Base-by-base conservation (phyloP, 2,888 invertebrate species). In the Drosophila bunnanda region DNA sequence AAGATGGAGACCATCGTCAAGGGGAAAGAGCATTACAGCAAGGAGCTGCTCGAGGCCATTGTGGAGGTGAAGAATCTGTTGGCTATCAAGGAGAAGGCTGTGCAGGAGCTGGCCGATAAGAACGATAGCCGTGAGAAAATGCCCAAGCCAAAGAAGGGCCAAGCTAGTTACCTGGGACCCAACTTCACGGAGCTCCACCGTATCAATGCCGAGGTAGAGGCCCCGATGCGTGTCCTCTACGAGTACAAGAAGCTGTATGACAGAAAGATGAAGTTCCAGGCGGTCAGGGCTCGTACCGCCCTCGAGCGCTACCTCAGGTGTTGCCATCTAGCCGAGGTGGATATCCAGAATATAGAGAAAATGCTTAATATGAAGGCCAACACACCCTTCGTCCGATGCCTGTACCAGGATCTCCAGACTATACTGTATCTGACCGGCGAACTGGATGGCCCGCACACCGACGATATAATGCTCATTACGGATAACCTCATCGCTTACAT, bases 371-470 rank as follows among this genome's bases (percentile, higher is more conserved):
- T 73, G 6, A 46, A 38, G 4, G 7, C 82, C 0, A 15, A 61
- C 2, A 7, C 22, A 5, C 53, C 57, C 1, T 6, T 22, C 12
- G 70, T 60, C 0, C 41, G 48, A 0, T 56, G 57, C n/a, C 25
- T 86, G 5, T 53, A 79, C 4, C 17, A 71, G 3, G 64, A 68
- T 5, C 25, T 82, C 9, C 79, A 83, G 22, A 81, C 79, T 0
- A 9, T 86, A 2, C 43, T 81, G 3, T 78, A 86, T 34, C 9
- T 86, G 6, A 79, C 53, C 25, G 72, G 64, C 7, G 73, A 78
- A 17, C 15, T 81, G 43, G 57, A 62, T 0, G 28, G 61, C 12
- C 58, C 59, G 15, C 72, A 69, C 15, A 17, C 22, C n/a, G 8
- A 30, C 9, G 71, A 77, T 7, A 66, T 80, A 28, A 70, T 70